Percentiles rank a stretch among this genome's conserved stretches.
phyloP scores from a whole-genome alignment of 2,888 invertebrate genomes.

The Maniola hyperantus region DNA sequence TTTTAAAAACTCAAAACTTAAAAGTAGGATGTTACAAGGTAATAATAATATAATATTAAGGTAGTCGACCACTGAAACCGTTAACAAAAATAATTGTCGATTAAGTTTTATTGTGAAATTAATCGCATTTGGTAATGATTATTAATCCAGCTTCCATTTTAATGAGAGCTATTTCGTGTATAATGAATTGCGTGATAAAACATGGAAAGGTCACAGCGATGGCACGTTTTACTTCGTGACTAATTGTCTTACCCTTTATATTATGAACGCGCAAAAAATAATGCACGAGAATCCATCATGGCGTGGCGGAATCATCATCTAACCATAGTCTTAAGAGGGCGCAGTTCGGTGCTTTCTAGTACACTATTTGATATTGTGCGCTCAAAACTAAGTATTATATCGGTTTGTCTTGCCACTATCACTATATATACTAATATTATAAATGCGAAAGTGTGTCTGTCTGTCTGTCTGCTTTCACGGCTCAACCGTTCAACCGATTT shows the following conservation, averaged over 20 bases:
- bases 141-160: constrained; percentile 10
- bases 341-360: too few species aligned
- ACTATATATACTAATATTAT: too few species aligned
- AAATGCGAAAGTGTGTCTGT: too few species aligned
- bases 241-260: background rate
- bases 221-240: constrained; percentile 11
- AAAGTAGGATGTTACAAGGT: background rate
- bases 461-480: too few species aligned
- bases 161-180: constrained; percentile 8
- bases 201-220: constrained; percentile 1
- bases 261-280: background rate
- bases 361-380: too few species aligned
- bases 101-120: constrained; percentile 1
- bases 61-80: background rate
- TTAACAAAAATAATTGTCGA: background rate
- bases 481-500: too few species aligned
- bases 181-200: constrained; percentile 5
- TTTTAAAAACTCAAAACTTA: too few species aligned
- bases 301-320: too few species aligned
- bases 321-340: too few species aligned
- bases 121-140: background rate
- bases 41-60: background rate
- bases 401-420: too few species aligned
- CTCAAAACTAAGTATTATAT: too few species aligned
- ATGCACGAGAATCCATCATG: background rate